These are phyloP conservation scores for Brevimyrus niger DNA, from an alignment of 2,113 vertebrate genomes.

Conservation along the genomic window DNA sequence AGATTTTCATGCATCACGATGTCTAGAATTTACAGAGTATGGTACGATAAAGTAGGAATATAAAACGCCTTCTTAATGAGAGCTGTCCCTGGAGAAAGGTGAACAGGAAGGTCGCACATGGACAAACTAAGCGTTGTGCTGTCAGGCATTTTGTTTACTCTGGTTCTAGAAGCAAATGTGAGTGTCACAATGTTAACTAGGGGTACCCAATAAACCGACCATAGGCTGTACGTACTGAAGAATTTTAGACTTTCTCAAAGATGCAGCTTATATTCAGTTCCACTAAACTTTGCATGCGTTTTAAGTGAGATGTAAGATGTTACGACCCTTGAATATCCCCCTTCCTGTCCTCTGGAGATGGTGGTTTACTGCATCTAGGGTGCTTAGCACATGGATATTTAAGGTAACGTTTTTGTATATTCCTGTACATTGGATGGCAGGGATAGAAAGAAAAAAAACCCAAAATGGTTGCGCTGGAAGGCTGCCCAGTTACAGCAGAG, in stretches of 20 bases:
- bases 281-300: background rate
- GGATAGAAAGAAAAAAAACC: background rate
- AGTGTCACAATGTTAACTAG: background rate
- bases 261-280: background rate
- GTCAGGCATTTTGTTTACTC: background rate
- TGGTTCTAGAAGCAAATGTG: background rate
- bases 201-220: background rate
- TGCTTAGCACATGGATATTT: background rate
- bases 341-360: background rate
- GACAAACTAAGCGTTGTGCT: background rate
- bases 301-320: background rate
- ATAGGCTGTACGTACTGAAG: no score
- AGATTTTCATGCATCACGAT: background rate
- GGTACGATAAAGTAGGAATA: background rate
- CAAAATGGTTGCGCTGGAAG: background rate
- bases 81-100: background rate
- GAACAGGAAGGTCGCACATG: background rate
- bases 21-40: background rate
- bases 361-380: background rate
- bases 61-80: background rate
- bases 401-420: background rate
- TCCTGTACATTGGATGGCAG: background rate
- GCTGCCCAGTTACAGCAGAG: background rate
- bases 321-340: background rate
- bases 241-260: background rate